Base-by-base conservation (phyloP, 2,797 vertebrate genomes). In the Todus mexicanus region DNA sequence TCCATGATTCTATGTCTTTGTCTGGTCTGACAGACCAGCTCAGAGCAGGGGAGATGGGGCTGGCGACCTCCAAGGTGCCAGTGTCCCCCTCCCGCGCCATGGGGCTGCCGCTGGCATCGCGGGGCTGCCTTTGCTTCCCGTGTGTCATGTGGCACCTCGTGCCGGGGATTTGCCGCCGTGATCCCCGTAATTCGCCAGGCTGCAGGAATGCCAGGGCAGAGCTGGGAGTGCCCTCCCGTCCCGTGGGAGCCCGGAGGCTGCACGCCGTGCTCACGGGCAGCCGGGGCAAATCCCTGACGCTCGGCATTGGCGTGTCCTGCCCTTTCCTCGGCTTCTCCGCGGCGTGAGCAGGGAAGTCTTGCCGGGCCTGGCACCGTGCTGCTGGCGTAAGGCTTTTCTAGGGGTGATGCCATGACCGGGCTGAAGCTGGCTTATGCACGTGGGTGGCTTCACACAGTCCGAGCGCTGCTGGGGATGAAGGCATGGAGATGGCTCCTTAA, bases 221-320 rank as follows among this genome's bases (percentile, higher is more conserved):
- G 48, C 69, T 83, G 65, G 92, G 48, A 68, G 53, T 27, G 50
- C 63, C 42, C 33, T 53, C 69, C 68, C 2, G 4, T 14, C 33
- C 4, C 0, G 1, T 12, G 31, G 20, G 26, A 88, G 69, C 61
- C 69, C 2, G 0, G n/a, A 45, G 61, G 73, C 42, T 31, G 33
- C 26, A 3, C 3, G 0, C 53, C 1, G 0, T 7, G 15, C 69
- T 77, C 3, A 0, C 0, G 6, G 74, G 66, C 70, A 81, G 42
- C 65, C 0, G 0, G 15, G 47, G 11, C 6, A 3, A 43, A 27
- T 29, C 31, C 66, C 33, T 0, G 2, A 0, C 1, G 2, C 76
- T 9, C 0, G 0, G 66, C 0, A 0, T 7, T 33, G 59, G 38
- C 0, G 0, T 20, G 42, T 79, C 63, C 83, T 90, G 61, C 12